These are phyloP conservation scores for Galeruca laticollis DNA, from an alignment of 2,888 invertebrate species.

Conservation along the genomic window DNA sequence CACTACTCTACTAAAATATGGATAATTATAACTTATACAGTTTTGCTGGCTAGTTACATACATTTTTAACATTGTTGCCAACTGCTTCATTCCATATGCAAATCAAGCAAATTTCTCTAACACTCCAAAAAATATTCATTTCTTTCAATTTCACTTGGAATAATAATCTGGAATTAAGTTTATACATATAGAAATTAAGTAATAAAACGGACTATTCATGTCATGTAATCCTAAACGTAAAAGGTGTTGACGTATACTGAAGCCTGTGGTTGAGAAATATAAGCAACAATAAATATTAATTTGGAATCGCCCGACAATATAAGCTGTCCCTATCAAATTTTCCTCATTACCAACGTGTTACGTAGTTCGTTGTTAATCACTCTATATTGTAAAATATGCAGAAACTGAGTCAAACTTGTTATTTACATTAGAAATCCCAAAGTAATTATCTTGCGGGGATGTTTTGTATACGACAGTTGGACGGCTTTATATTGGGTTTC, in stretches of 20 bases:
- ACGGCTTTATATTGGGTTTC: background rate
- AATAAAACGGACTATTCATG: no score
- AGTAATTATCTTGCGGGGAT: background rate
- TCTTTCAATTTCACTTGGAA: no score
- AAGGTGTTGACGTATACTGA: conserved; percentile 17
- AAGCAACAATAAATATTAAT: conserved; percentile 29
- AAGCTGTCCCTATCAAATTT: background rate
- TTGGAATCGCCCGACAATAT: conserved; percentile 11
- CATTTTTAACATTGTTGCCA: no score
- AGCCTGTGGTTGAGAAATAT: conserved; percentile 20
- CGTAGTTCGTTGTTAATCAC: conserved; percentile 1
- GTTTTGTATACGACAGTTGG: background rate
- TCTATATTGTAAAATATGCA: conserved; percentile 1
- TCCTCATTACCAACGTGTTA: background rate
- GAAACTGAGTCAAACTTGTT: background rate
- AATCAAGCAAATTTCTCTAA: no score
- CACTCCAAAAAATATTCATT: no score
- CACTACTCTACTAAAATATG: no score
- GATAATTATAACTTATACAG: no score
- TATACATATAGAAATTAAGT: no score
- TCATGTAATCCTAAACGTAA: background rate
- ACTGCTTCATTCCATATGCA: no score
- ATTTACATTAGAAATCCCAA: background rate
- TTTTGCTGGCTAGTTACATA: no score
- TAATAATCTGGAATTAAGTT: no score